These are phyloP conservation scores for Monochamus alternatus DNA, from an alignment of 2,888 invertebrate species.

Conservation along the genomic window DNA sequence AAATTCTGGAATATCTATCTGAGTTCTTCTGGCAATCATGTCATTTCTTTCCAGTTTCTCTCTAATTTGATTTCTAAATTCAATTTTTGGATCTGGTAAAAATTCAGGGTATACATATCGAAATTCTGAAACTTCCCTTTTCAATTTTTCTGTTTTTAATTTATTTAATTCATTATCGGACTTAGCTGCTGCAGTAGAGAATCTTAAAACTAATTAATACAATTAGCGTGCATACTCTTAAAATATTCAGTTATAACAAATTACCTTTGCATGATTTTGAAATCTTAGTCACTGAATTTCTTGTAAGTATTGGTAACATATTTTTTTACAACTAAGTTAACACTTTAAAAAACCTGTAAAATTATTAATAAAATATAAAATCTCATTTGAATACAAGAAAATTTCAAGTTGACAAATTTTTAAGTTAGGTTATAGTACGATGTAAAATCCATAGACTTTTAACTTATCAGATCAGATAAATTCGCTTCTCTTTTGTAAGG, in stretches of 20 bases:
- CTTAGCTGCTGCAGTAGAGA: constrained; percentile 6
- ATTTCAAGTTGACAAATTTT: too few relatives aligned
- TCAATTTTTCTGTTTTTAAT: constrained; percentile 30
- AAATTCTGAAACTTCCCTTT: constrained; percentile 71
- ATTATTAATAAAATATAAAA: too few relatives aligned
- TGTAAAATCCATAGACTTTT: too few relatives aligned
- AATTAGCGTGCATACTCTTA: not conserved
- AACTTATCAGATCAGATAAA: too few relatives aligned
- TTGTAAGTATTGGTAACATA: constrained; percentile 22
- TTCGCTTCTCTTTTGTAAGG: too few relatives aligned
- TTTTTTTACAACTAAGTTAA: too few relatives aligned
- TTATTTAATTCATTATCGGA: not conserved
- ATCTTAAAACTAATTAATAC: not conserved
- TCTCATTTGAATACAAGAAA: too few relatives aligned
- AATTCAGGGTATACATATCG: constrained; percentile 92
- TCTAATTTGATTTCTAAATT: constrained; percentile 84
- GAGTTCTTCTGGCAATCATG: constrained; percentile 88
- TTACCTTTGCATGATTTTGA: constrained; percentile 18
- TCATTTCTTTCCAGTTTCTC: constrained; percentile 94
- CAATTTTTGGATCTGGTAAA: constrained; percentile 87
- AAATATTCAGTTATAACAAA: not conserved
- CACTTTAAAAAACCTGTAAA: too few relatives aligned
- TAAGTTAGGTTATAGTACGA: too few relatives aligned
- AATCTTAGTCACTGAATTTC: constrained; percentile 5
- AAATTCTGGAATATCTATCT: constrained; percentile 96